These are phyloP conservation scores for Eleutherodactylus coqui DNA, from an alignment of 2,797 vertebrate species.

Conservation along the genomic window DNA sequence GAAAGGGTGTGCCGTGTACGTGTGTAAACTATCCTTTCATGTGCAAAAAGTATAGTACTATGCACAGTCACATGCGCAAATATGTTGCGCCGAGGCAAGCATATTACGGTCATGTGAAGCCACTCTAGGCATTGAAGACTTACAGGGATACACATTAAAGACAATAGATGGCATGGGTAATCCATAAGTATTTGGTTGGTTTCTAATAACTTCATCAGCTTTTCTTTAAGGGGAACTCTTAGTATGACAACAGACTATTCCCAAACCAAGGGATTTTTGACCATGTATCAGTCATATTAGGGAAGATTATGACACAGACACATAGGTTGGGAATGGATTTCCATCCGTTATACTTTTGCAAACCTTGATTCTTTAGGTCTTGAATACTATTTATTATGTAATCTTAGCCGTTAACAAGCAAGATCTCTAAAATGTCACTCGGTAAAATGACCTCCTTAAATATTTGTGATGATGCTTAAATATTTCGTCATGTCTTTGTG, in stretches of 20 bases:
- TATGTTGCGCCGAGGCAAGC: too few species aligned
- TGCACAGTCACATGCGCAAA: too few species aligned
- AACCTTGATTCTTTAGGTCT: not conserved
- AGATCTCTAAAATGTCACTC: not conserved
- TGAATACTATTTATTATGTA: not conserved
- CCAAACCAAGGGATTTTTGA: not conserved
- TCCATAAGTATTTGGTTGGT: too few species aligned
- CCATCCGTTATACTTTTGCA: not conserved
- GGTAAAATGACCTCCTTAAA: conserved; percentile 24
- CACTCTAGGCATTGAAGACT: too few species aligned
- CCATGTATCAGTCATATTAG: not conserved
- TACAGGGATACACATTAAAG: too few species aligned
- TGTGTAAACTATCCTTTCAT: too few species aligned
- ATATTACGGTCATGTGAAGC: too few species aligned
- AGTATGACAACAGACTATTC: not conserved
- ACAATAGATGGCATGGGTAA: too few species aligned
- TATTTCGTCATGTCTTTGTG: conserved; percentile 12
- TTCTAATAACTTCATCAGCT: not conserved
- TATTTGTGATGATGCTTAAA: not conserved
- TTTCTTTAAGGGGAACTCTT: not conserved
- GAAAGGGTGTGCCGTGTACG: too few species aligned
- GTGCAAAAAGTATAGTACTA: too few species aligned
- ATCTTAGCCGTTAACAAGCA: not conserved
- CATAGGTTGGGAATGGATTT: not conserved
- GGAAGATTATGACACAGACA: not conserved